phyloP scores from a whole-genome alignment of 2,113 vertebrate genomes.

The Cyprinus carpio region DNA sequence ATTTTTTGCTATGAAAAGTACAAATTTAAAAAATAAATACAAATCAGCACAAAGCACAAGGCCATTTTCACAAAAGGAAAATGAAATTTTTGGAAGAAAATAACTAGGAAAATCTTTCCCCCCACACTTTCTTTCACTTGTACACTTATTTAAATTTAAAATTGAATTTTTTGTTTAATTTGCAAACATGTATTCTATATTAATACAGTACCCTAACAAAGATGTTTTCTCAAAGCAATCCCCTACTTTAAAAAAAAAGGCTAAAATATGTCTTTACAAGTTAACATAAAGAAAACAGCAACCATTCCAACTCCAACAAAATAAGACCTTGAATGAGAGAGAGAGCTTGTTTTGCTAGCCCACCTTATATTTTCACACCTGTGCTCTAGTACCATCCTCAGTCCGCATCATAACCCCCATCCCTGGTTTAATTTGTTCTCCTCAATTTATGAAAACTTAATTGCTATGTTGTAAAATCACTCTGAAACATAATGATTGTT shows the following conservation, averaged over 20 bases:
- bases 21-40: too few species aligned
- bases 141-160: slow-evolving; percentile 57
- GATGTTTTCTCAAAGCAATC: not conserved
- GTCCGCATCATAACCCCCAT: not conserved
- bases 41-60: not conserved
- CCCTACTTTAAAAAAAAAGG: not conserved
- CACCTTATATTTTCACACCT: slow-evolving; percentile 14
- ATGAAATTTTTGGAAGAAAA: not conserved
- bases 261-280: not conserved
- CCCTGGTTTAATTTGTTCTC: slow-evolving; percentile 8
- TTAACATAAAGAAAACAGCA: not conserved
- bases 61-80: slow-evolving; percentile 1
- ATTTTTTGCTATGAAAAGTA: not conserved
- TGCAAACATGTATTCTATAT: slow-evolving; percentile 33
- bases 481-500: slow-evolving; percentile 51
- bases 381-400: not conserved
- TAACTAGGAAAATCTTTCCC: slow-evolving; percentile 19
- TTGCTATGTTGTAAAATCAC: slow-evolving; percentile 41
- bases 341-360: not conserved
- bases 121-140: slow-evolving; percentile 39
- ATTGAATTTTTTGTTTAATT: slow-evolving; percentile 71
- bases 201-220: slow-evolving; percentile 56
- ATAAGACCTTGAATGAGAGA: too few species aligned
- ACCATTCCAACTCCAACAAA: not conserved
- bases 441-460: slow-evolving; percentile 47